phyloP scores from a whole-genome alignment of 1,140 invertebrate genomes.

The Eufriesea mexicana region DNA sequence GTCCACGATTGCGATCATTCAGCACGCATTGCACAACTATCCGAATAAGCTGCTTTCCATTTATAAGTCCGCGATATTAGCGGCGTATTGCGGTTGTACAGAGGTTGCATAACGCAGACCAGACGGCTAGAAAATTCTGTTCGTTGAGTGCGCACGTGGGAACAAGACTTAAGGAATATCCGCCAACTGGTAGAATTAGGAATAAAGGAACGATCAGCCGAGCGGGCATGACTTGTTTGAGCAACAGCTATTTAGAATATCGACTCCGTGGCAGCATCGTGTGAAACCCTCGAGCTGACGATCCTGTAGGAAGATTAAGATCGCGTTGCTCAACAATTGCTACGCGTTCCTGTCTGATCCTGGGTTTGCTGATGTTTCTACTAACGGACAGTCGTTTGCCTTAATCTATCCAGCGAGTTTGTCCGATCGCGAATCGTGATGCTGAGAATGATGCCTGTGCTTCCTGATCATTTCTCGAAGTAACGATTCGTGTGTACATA shows the following conservation, averaged over 20 bases:
- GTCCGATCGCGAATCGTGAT: too few species aligned
- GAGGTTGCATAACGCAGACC: not conserved
- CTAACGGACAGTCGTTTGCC: too few species aligned
- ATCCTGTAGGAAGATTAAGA: not conserved
- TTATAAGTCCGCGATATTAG: slow-evolving; percentile 23
- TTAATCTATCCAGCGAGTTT: too few species aligned
- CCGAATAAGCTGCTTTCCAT: slow-evolving; percentile 23
- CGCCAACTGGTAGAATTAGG: not conserved
- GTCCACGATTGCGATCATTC: not conserved
- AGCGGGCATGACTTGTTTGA: not conserved
- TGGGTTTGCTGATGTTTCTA: too few species aligned
- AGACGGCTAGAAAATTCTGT: slow-evolving; percentile 6
- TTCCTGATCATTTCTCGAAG: too few species aligned
- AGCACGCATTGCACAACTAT: not conserved
- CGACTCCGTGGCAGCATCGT: too few species aligned
- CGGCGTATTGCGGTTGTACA: not conserved
- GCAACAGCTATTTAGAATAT: not conserved
- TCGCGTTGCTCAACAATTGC: not conserved
- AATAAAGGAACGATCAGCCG: not conserved
- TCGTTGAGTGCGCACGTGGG: not conserved
- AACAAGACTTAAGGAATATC: not conserved
- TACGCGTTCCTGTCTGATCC: not conserved
- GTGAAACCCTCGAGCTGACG: not conserved
- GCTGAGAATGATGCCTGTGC: too few species aligned
- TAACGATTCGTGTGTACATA: too few species aligned